These are phyloP conservation scores for Ophioninae sp. DNA, from an alignment of 2,888 invertebrate genomes.

Conservation along the genomic window DNA sequence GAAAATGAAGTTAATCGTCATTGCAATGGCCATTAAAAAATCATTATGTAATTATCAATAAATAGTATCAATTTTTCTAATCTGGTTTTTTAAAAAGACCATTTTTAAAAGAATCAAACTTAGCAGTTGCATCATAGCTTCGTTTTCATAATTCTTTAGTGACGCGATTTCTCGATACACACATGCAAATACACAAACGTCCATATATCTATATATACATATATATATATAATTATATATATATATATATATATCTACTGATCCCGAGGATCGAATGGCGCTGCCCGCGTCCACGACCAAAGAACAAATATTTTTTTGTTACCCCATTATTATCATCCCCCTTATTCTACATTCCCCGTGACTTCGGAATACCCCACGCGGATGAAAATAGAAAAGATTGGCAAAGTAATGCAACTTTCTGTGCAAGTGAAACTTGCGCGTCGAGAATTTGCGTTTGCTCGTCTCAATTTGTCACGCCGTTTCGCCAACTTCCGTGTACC, in stretches of 20 bases:
- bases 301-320: conserved; percentile 62
- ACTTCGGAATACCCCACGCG: conserved; percentile 43
- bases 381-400: background rate
- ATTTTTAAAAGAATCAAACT: background rate
- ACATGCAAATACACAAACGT: no score
- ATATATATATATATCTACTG: conserved; percentile 34
- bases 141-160: background rate
- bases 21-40: background rate
- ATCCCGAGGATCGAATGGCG: conserved; percentile 55
- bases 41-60: background rate
- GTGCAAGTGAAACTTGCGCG: conserved; percentile 33
- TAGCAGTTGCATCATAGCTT: background rate
- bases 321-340: conserved; percentile 32
- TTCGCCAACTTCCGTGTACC: conserved; percentile 56
- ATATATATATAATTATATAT: conserved; percentile 9
- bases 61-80: background rate
- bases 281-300: conserved; percentile 73
- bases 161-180: background rate
- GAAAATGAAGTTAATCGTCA: no score
- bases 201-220: background rate
- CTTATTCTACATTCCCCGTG: conserved; percentile 32
- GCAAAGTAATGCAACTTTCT: conserved; percentile 18
- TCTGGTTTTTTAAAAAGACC: background rate
- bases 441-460: conserved; percentile 48
- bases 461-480: conserved; percentile 50